Evolutionary conservation across 92 coral and sea anemone genomes (phyloP).

Genomic region (Isaurus tuberculatus): DNA sequence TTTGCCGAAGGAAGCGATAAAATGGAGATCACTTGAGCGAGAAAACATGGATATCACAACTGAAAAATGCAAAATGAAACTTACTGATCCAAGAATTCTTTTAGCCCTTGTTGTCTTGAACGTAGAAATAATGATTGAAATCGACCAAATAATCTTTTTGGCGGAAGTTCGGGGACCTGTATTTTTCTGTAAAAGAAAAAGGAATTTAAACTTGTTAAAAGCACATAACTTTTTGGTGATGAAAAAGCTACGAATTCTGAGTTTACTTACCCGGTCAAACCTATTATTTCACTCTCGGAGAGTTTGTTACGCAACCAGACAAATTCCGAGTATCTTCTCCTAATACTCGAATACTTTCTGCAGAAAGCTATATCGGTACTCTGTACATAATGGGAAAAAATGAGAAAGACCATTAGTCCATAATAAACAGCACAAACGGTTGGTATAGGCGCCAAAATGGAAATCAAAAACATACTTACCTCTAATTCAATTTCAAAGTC

Average conservation of each 20-base stretch:
- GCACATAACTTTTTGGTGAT: no score
- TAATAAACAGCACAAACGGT: neutral
- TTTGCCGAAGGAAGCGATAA: no score
- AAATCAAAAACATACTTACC: slow-evolving; percentile 59
- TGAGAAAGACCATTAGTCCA: neutral
- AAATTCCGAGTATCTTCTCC: slow-evolving; percentile 94
- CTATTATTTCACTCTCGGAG: slow-evolving; percentile 80
- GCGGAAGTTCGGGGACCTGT: slow-evolving; percentile 83
- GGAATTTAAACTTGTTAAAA: no score
- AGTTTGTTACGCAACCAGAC: slow-evolving; percentile 89
- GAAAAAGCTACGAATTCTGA: neutral
- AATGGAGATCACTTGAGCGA: no score
- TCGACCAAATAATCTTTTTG: slow-evolving; percentile 82
- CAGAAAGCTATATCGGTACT: slow-evolving; percentile 89
- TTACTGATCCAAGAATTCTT: slow-evolving; percentile 80
- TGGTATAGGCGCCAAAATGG: neutral
- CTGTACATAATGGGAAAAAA: slow-evolving; percentile 48
- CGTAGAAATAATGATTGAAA: slow-evolving; percentile 78
- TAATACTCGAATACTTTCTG: slow-evolving; percentile 76
- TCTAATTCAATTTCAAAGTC: slow-evolving; percentile 89
- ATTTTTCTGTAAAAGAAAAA: no score
- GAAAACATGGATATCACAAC: neutral
- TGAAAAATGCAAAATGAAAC: slow-evolving; percentile 26
- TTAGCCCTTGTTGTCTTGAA: slow-evolving; percentile 78
- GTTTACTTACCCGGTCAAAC: slow-evolving; percentile 77